Evolutionary conservation across 1,140 invertebrate genomes (phyloP), one percentile per base, ranked within the genome.

Genomic region (Cryptotermes secundus): DNA sequence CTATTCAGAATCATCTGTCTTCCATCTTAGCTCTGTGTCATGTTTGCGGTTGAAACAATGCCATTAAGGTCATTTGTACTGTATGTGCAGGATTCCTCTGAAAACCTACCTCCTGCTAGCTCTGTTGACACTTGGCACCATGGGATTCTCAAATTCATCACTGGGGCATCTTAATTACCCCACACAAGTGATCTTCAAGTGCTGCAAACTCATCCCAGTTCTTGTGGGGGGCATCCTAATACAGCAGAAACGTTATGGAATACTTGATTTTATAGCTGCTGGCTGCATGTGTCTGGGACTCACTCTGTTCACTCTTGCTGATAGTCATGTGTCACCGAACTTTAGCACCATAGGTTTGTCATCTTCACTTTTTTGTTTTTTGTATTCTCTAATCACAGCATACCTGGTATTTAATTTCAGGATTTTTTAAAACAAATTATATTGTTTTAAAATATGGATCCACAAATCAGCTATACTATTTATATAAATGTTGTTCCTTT

Each of bases 161-260:
- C 90, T 99, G n/a, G 97, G 96, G 79, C 98, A 98, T 90, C 90
- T 99, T 0, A 99, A 99, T 90, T 99, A 99, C 90, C 97, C 98
- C 34, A 98, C 96, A 2, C 93, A 94, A 89, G 94, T 98, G n/a
- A 97, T 98, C 87, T 98, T 98, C 88, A 98, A 98, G 90, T 98
- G 97, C 88, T 99, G 98, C 88, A 99, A 99, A 90, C 91, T 99
- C 0, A 97, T 99, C 87, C 98, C 98, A 6, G 97, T 99, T 0
- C 92, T 99, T 86, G 93, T 98, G 85, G 97, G 97, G 80, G 96
- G 97, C 86, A 95, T 98, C 86, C 86, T 99, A 34, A 98, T 99
- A 88, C 95, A 98, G 91, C 94, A 95, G 87, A 99, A 98, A 90
- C 93, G 93, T 86, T 98, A 98, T 89, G 94, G 94, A 34, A 89